phyloP scores from a whole-genome alignment of 2,888 invertebrate genomes.

The Diachrysia chrysitis region DNA sequence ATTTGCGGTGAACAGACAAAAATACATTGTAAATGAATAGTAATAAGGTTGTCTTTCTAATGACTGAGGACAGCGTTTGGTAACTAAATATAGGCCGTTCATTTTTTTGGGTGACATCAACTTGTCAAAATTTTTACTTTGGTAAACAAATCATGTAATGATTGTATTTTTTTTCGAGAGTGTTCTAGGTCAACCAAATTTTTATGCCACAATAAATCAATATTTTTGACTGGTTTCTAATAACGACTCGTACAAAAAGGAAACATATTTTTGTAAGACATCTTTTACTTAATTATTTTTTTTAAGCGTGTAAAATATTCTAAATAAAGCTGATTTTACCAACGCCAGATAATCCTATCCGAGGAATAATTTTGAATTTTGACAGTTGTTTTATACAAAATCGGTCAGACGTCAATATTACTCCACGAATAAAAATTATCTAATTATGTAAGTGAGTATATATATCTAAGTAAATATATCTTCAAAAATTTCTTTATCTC shows the following conservation, averaged over 20 bases:
- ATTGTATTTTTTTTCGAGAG: constrained; percentile 17
- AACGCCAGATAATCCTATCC: no score
- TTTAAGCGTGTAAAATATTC: no score
- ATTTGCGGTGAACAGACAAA: constrained; percentile 52
- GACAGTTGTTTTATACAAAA: no score
- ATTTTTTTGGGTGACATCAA: constrained; percentile 48
- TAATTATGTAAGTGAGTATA: no score
- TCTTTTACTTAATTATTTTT: no score
- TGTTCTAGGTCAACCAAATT: not conserved
- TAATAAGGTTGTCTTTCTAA: constrained; percentile 40
- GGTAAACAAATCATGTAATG: constrained; percentile 39
- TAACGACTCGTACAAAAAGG: no score
- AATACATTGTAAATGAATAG: constrained; percentile 46
- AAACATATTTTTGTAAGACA: no score
- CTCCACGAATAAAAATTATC: no score
- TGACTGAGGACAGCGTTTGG: constrained; percentile 20
- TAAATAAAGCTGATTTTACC: no score
- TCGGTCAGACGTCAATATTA: no score
- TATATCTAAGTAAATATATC: not conserved
- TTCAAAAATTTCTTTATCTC: not conserved
- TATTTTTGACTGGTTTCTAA: not conserved
- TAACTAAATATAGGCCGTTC: constrained; percentile 46
- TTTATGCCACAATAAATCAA: not conserved
- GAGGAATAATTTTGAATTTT: no score
- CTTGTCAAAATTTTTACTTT: constrained; percentile 28